Evolutionary conservation across 2,888 invertebrate species (phyloP), one percentile per base, ranked within the genome.

Genomic region (Caenorhabditis becei): DNA sequence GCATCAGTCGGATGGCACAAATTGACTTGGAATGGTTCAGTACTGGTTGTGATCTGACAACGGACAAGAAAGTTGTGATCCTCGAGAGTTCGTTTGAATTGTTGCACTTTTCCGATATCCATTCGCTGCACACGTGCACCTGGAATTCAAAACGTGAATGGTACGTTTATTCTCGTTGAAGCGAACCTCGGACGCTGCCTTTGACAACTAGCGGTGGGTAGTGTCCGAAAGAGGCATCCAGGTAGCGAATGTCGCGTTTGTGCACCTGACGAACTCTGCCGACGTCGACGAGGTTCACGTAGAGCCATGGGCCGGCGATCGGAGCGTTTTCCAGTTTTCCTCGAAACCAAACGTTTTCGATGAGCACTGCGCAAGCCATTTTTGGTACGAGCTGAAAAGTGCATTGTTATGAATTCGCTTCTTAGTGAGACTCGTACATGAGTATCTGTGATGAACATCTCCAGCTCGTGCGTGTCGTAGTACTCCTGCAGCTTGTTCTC

Each of bases 131-230:
- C 65, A 14, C 47, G 20, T 8, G 74, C 74, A 11, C 74, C 71
- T 71, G 44, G 11, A 58, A 49, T 1, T 5, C 8, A 28, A 28
- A 16, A 28, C 2, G 14, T n/a, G 28, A 54, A 3, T 8, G 16
- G 7, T 28, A 1, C 16, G n/a, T 14, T 26, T 2, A 2, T 26
- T n/a, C 2, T 16, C 28, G 7, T 2, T 11, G 2, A 41, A 16
- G 8, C 3, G 3, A 28, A 66, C 71, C 79, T 54, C 70, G 26
- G 14, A 75, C 47, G 11, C 11, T 37, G 1, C 62, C 70, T 16
- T 32, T 53, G 11, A 70, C 53, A 10, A 65, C 59, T 65, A 80
- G 53, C 26, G 69, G 80, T 10, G 80, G 80, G 20, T 70, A 62
- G 35, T 63, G 58, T 4, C 80, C 80, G 51, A 80, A 75, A 24